phyloP scores from a whole-genome alignment of 2,797 vertebrate genomes.

The Florisuga fusca region DNA sequence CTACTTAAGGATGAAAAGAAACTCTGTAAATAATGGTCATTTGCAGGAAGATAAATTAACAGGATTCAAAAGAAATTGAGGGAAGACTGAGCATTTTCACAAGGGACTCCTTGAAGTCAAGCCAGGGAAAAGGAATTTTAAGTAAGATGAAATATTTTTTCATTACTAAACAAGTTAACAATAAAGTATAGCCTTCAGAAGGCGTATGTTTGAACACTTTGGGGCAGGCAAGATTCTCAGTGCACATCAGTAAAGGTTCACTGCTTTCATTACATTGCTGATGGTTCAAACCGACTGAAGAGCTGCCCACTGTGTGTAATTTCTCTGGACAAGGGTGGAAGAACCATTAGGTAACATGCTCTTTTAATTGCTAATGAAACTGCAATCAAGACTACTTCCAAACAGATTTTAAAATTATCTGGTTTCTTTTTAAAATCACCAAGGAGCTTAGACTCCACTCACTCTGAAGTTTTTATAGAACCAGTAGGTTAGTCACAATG shows the following conservation, averaged over 20 bases:
- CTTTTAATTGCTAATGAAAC: constrained; percentile 69
- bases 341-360: constrained; percentile 57
- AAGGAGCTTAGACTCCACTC: background rate
- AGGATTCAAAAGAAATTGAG: background rate
- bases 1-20: background rate
- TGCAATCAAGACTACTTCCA: constrained; percentile 47
- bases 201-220: constrained; percentile 21
- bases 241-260: constrained; percentile 62
- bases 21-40: background rate
- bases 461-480: background rate
- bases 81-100: background rate
- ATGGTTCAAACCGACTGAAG: constrained; percentile 55
- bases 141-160: constrained; percentile 19
- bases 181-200: constrained; percentile 42
- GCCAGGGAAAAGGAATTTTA: background rate
- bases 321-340: background rate
- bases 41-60: background rate
- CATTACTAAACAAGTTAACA: constrained; percentile 24
- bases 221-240: constrained; percentile 30
- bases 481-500: background rate
- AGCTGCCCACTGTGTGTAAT: constrained; percentile 67
- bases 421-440: constrained; percentile 5
- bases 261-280: constrained; percentile 25
- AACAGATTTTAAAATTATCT: constrained; percentile 15
- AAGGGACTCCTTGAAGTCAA: background rate